phyloP scores from a whole-genome alignment of 2,797 vertebrate genomes.

The Pelobates cultripes region DNA sequence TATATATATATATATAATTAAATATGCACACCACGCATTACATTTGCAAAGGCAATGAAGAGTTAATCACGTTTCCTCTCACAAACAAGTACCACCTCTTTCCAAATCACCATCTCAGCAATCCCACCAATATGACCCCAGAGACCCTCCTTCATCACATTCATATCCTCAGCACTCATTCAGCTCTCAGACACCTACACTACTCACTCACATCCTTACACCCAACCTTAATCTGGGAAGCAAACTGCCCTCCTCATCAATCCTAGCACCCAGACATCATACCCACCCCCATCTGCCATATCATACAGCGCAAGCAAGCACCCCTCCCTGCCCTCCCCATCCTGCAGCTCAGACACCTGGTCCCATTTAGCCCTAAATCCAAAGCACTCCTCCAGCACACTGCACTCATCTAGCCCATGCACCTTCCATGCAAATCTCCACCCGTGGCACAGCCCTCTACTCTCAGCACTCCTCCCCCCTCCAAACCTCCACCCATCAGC shows the following conservation, averaged over 20 bases:
- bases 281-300: no score
- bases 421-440: conserved; percentile 37
- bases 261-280: no score
- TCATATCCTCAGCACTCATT: no score
- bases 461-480: conserved; percentile 9
- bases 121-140: neutral
- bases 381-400: neutral
- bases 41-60: neutral
- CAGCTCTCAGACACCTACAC: no score
- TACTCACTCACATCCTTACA: neutral
- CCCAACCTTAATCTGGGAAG: neutral
- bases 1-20: no score
- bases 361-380: neutral
- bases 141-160: neutral
- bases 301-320: no score
- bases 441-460: conserved; percentile 18
- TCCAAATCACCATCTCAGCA: conserved; percentile 2
- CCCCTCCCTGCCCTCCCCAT: neutral
- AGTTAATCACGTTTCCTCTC: conserved; percentile 7
- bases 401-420: conserved; percentile 8
- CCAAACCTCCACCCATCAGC: conserved; percentile 7
- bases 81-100: conserved; percentile 5
- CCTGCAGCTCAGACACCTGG: neutral
- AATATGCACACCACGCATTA: no score
- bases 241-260: no score